phyloP scores from a whole-genome alignment of 2,113 vertebrate genomes.

The Mixornis gularis region DNA sequence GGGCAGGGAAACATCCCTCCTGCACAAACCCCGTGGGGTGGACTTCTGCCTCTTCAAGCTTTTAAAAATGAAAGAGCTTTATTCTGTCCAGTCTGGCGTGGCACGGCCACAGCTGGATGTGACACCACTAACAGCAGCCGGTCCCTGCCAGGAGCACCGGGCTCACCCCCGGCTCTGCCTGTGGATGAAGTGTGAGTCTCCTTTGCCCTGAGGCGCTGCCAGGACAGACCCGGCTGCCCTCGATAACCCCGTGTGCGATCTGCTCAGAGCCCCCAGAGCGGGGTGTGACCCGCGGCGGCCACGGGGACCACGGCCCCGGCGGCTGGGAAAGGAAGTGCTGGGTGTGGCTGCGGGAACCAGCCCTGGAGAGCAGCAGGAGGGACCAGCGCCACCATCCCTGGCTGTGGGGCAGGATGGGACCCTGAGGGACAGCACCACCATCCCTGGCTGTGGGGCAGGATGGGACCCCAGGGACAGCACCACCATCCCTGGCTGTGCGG shows the following conservation, averaged over 20 bases:
- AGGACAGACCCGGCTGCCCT: accelerated
- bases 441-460: not conserved
- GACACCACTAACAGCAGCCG: not conserved
- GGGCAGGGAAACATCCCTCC: not conserved
- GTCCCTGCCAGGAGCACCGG: not conserved
- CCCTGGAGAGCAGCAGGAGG: accelerated
- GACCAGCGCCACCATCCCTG: not conserved
- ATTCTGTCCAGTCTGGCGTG: accelerated
- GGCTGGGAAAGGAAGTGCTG: accelerated
- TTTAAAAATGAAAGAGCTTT: not conserved
- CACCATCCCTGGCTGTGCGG: not conserved
- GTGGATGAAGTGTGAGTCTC: accelerated
- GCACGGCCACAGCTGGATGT: not conserved
- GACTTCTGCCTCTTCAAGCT: not conserved
- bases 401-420: accelerated
- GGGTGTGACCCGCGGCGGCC: not conserved
- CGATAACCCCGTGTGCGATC: accelerated
- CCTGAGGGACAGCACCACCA: not conserved
- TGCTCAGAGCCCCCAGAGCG: accelerated
- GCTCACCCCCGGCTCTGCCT: accelerated
- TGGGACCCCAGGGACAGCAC: not conserved
- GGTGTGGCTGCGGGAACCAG: not conserved
- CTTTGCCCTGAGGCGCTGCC: accelerated
- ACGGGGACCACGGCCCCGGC: accelerated
- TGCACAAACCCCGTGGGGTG: not conserved